These are phyloP conservation scores for Chlamydotis undulata DNA, from an alignment of 2,113 vertebrate genomes.

Conservation along the genomic window DNA sequence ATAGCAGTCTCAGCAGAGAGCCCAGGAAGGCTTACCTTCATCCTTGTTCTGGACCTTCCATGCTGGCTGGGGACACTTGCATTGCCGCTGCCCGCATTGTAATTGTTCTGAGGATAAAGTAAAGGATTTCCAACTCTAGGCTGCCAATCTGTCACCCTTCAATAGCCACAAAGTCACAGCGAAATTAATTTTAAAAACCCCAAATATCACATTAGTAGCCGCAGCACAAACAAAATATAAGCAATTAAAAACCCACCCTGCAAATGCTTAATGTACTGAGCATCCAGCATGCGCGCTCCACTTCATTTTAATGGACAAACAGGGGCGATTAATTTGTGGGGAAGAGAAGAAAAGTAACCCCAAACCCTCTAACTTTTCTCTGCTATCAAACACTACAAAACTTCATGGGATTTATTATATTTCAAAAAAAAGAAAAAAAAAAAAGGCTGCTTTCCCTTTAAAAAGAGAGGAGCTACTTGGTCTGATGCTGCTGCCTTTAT, in stretches of 20 bases:
- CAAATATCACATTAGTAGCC: slow-evolving; percentile 41
- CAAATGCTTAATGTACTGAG: background rate
- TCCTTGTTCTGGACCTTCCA: slow-evolving; percentile 29
- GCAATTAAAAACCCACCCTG: slow-evolving; percentile 34
- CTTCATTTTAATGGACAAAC: slow-evolving; percentile 31
- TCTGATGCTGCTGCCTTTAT: slow-evolving; percentile 74
- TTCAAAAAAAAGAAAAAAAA: slow-evolving; percentile 1
- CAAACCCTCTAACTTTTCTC: slow-evolving; percentile 45
- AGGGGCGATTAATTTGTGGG: background rate
- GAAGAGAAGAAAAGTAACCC: slow-evolving; percentile 47
- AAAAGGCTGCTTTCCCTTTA: slow-evolving; percentile 77
- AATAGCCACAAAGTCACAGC: slow-evolving; percentile 40
- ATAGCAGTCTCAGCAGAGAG: slow-evolving; percentile 33
- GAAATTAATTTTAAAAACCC: slow-evolving; percentile 35
- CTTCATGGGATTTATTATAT: slow-evolving; percentile 66
- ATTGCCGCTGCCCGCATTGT: slow-evolving; percentile 18
- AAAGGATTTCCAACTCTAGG: slow-evolving; percentile 42
- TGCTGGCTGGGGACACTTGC: background rate
- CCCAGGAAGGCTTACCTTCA: background rate
- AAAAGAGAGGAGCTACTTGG: slow-evolving; percentile 73
- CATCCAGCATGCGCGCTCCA: background rate
- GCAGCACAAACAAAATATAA: slow-evolving; percentile 37
- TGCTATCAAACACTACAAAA: slow-evolving; percentile 47
- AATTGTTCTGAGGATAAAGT: slow-evolving; percentile 48
- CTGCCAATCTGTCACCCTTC: slow-evolving; percentile 53